phyloP scores from a whole-genome alignment of 2,113 vertebrate genomes.

The Poecile atricapillus region DNA sequence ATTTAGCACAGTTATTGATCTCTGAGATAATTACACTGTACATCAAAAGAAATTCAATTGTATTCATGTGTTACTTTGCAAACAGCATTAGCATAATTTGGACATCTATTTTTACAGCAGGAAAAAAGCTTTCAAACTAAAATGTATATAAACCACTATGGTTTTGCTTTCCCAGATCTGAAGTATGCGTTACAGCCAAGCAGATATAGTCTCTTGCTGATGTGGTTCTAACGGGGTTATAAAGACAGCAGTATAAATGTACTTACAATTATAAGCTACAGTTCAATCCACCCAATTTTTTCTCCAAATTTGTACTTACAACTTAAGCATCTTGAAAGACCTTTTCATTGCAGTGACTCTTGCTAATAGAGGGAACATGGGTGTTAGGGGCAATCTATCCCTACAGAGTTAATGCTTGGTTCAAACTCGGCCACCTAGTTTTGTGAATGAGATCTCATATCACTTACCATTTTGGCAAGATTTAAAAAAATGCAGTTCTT shows the following conservation, averaged over 20 bases:
- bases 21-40: constrained; percentile 38
- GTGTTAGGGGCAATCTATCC: background rate
- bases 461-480: background rate
- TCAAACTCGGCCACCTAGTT: background rate
- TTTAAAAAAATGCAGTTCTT: background rate
- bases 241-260: background rate
- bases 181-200: background rate
- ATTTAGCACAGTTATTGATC: constrained; percentile 31
- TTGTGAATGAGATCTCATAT: background rate
- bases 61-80: constrained; percentile 14
- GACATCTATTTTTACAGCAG: background rate
- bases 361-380: background rate
- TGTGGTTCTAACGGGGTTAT: background rate
- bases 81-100: background rate
- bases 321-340: background rate
- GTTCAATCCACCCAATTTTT: background rate
- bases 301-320: background rate
- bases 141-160: background rate
- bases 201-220: background rate
- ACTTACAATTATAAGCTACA: background rate
- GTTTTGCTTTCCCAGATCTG: background rate
- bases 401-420: background rate
- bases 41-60: constrained; percentile 11
- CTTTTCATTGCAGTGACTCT: background rate
- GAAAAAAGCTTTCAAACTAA: background rate